A percentile compares a stretch with the other conserved stretches of the same genome.
Evolutionary conservation across 2,797 vertebrate genomes (phyloP).

Genomic region (Distichodus sexfasciatus): DNA sequence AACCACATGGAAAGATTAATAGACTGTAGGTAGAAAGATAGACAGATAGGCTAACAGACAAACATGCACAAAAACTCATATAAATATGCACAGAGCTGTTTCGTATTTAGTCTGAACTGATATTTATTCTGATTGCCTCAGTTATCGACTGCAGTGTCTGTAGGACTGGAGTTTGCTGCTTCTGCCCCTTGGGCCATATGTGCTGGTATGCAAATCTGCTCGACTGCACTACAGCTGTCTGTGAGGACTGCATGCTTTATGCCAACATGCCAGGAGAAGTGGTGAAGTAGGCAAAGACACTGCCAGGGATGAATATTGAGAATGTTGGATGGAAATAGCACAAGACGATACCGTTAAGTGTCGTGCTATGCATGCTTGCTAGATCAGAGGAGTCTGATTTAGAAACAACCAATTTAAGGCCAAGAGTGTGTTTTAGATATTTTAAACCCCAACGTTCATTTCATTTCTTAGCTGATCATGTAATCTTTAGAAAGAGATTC

Average conservation of each 20-base stretch:
- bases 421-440: conserved; percentile 15
- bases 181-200: conserved; percentile 73
- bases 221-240: conserved; percentile 90
- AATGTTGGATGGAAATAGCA: conserved; percentile 89
- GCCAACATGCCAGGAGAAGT: conserved; percentile 87
- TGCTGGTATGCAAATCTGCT: conserved; percentile 83
- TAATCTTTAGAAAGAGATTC: background rate
- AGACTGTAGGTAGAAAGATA: no score
- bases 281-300: conserved; percentile 84
- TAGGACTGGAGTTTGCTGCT: conserved; percentile 58
- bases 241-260: conserved; percentile 81
- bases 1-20: no score
- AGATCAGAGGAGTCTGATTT: conserved; percentile 5
- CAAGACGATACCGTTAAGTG: conserved; percentile 67
- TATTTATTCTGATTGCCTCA: background rate
- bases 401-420: conserved; percentile 3
- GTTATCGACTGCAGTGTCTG: conserved; percentile 23
- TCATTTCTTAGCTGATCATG: conserved; percentile 3
- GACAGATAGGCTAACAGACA: no score
- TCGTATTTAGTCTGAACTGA: background rate
- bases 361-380: conserved; percentile 20
- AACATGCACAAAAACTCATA: no score
- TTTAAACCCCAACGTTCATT: background rate
- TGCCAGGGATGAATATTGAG: conserved; percentile 83
- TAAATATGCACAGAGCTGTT: background rate